These are phyloP conservation scores for Pardosa pseudoannulata DNA, from an alignment of 2,888 invertebrate genomes.

Conservation along the genomic window DNA sequence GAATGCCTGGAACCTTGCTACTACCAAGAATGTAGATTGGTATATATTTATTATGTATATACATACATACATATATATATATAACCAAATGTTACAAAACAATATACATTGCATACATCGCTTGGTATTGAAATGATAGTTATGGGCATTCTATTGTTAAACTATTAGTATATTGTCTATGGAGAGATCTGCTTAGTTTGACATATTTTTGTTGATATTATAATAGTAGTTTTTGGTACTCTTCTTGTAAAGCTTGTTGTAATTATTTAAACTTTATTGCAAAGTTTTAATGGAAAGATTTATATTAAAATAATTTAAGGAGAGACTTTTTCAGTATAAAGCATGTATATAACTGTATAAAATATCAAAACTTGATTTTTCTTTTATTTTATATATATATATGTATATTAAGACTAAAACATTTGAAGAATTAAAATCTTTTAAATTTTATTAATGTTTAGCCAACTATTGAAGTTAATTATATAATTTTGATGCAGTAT, in stretches of 20 bases:
- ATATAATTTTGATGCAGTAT: not conserved
- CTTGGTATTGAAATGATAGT: no score
- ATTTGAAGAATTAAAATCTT: not conserved
- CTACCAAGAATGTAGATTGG: no score
- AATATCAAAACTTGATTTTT: not conserved
- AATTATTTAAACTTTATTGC: not conserved
- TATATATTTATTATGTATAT: no score
- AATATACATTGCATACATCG: no score
- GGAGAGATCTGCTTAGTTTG: no score
- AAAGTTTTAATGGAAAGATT: not conserved
- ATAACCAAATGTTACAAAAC: no score
- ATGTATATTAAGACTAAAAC: not conserved
- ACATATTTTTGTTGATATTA: no score
- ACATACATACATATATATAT: no score
- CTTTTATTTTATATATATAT: no score
- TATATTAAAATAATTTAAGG: not conserved
- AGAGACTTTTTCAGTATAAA: not conserved
- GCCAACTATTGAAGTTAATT: not conserved
- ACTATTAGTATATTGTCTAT: no score
- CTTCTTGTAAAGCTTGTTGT: conserved; percentile 23
- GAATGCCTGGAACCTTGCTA: no score
- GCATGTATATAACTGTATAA: conserved; percentile 6
- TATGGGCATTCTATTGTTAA: no score
- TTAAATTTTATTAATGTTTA: not conserved
- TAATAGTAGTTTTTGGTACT: not conserved